Conservation (phyloP, 1,140 invertebrate genomes). For the Pseudomyrmex pallidus region DNA sequence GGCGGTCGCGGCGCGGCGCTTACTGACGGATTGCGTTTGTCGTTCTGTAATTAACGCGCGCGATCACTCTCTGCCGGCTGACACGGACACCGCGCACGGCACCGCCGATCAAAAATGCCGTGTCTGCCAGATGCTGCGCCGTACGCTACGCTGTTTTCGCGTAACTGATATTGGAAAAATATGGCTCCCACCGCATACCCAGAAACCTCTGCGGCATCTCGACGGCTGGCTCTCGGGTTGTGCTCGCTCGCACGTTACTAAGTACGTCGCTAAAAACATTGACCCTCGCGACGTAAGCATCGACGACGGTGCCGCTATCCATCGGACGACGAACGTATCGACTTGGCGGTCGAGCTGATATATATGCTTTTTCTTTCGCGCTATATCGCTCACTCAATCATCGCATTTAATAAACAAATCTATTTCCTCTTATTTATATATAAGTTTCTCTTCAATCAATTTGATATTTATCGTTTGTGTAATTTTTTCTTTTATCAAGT, state of each 20-base stretch:
- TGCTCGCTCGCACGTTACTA: constrained; percentile 72
- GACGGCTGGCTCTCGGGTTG: constrained; percentile 71
- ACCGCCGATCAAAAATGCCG: constrained; percentile 60
- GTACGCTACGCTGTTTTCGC: constrained; percentile 78
- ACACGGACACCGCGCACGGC: constrained; percentile 52
- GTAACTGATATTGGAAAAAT: constrained; percentile 83
- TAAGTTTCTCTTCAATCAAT: too few relatives aligned
- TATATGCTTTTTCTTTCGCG: background rate
- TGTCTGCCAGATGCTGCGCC: constrained; percentile 72
- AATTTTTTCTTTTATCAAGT: too few relatives aligned
- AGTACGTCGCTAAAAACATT: constrained; percentile 73
- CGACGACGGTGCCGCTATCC: constrained; percentile 68
- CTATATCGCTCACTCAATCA: too few relatives aligned
- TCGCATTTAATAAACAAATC: too few relatives aligned
- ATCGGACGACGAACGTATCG: constrained; percentile 53
- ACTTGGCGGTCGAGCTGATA: constrained; percentile 47
- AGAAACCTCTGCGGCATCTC: constrained; percentile 81
- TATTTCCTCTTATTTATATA: too few relatives aligned
- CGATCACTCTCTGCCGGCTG: constrained; percentile 58
- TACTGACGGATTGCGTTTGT: constrained; percentile 19
- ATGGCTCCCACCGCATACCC: constrained; percentile 84
- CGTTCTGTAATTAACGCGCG: constrained; percentile 29
- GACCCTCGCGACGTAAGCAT: constrained; percentile 48
- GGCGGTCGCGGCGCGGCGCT: constrained; percentile 26
- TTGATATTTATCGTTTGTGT: too few relatives aligned